Evolutionary conservation across 1,140 invertebrate genomes (phyloP).

Genomic region (Diabrotica undecimpunctata): DNA sequence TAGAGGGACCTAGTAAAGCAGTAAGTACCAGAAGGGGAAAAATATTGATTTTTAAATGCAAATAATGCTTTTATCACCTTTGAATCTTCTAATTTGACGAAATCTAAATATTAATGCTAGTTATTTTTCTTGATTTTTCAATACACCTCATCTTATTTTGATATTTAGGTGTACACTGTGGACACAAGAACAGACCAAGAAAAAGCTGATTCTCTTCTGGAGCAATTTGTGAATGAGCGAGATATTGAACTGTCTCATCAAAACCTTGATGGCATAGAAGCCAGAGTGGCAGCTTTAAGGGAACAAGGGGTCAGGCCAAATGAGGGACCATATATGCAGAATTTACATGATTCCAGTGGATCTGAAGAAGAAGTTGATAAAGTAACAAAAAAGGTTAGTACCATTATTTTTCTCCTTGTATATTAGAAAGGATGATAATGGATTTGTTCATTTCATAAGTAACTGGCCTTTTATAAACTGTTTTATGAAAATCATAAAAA

Average conservation of each 20-base stretch:
- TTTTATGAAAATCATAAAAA: too few species aligned
- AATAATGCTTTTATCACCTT: background rate
- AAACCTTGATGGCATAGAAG: slow-evolving; percentile 52
- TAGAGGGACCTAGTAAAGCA: slow-evolving; percentile 35
- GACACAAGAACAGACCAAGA: slow-evolving; percentile 56
- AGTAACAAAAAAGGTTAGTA: slow-evolving; percentile 42
- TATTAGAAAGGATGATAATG: background rate
- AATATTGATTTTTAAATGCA: background rate
- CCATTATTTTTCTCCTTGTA: background rate
- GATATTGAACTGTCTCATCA: slow-evolving; percentile 53
- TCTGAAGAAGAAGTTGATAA: slow-evolving; percentile 49
- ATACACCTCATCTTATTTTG: background rate
- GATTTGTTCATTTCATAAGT: background rate
- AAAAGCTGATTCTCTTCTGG: slow-evolving; percentile 59
- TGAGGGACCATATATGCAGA: slow-evolving; percentile 37
- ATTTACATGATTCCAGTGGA: slow-evolving; percentile 45
- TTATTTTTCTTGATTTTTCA: background rate
- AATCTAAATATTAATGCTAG: background rate
- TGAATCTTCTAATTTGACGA: background rate
- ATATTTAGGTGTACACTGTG: slow-evolving; percentile 21
- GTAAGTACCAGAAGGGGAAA: slow-evolving; percentile 19
- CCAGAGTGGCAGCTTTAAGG: slow-evolving; percentile 46
- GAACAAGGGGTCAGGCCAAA: slow-evolving; percentile 43
- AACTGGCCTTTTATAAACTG: too few species aligned
- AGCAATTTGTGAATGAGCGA: slow-evolving; percentile 56